Evolutionary conservation across 2,797 vertebrate species (phyloP).

Genomic region (Alauda arvensis): DNA sequence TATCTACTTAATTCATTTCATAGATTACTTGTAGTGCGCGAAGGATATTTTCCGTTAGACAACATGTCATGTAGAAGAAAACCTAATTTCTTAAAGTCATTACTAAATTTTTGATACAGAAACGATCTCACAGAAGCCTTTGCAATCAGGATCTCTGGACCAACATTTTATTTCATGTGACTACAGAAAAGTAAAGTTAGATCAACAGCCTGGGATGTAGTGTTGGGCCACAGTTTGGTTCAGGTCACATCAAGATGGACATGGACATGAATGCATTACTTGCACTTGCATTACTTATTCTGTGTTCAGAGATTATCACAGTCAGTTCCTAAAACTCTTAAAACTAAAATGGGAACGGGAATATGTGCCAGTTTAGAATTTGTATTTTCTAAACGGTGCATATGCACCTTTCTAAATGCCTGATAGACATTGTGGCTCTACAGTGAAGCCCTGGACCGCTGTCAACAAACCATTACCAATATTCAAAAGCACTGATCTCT

Average conservation of each 20-base stretch:
- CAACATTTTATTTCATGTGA: neutral
- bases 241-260: neutral
- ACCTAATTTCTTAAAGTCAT: neutral
- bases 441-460: neutral
- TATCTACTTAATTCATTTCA: neutral
- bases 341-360: neutral
- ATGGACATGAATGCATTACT: neutral
- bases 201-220: neutral
- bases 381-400: neutral
- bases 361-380: neutral
- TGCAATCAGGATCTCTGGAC: neutral
- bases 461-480: neutral
- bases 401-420: neutral
- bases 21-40: neutral
- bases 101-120: neutral
- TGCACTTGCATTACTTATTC: neutral
- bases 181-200: neutral
- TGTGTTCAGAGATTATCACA: neutral
- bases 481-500: neutral
- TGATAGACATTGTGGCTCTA: neutral
- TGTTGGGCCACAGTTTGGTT: neutral
- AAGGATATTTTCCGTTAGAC: neutral
- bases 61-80: neutral
- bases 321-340: neutral
- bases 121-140: neutral